Evolutionary conservation across 2,888 invertebrate species (phyloP).

Genomic region (Cataglyphis altisquamis): DNA sequence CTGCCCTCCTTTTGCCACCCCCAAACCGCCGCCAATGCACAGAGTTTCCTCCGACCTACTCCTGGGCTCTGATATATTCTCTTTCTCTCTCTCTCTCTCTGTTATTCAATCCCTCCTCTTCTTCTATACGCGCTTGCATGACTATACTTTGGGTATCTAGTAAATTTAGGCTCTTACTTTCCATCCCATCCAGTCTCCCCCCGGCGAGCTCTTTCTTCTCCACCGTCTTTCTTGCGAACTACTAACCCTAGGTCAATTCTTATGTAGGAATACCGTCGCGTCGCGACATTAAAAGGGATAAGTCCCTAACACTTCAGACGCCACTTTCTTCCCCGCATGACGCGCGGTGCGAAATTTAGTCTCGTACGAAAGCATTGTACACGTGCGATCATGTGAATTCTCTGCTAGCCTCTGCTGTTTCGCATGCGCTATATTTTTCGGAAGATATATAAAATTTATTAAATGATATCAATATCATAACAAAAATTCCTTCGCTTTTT

Average conservation of each 20-base stretch:
- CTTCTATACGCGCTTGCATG: slow-evolving; percentile 51
- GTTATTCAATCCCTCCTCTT: slow-evolving; percentile 36
- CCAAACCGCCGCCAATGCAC: slow-evolving; percentile 77
- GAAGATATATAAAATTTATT: not conserved
- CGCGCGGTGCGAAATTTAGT: slow-evolving; percentile 54
- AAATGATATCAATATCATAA: not conserved
- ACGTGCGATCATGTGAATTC: slow-evolving; percentile 25
- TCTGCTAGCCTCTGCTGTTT: not conserved
- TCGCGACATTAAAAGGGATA: slow-evolving; percentile 72
- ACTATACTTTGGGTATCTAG: slow-evolving; percentile 73
- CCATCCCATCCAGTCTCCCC: slow-evolving; percentile 1
- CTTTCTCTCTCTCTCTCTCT: slow-evolving; percentile 37
- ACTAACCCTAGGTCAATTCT: slow-evolving; percentile 51
- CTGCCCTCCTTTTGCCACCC: slow-evolving; percentile 76
- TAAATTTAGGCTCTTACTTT: slow-evolving; percentile 74
- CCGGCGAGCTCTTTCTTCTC: slow-evolving; percentile 3
- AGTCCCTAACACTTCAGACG: slow-evolving; percentile 77
- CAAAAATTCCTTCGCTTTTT: not conserved
- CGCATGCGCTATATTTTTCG: not conserved
- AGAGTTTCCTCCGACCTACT: slow-evolving; percentile 67
- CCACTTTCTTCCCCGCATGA: slow-evolving; percentile 66
- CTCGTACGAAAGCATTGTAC: slow-evolving; percentile 42
- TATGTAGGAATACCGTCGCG: slow-evolving; percentile 41
- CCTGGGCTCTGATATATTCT: slow-evolving; percentile 51
- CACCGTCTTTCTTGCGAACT: slow-evolving; percentile 27